phyloP scores from a whole-genome alignment of 1,140 invertebrate species.

The Leptinotarsa lineolata region DNA sequence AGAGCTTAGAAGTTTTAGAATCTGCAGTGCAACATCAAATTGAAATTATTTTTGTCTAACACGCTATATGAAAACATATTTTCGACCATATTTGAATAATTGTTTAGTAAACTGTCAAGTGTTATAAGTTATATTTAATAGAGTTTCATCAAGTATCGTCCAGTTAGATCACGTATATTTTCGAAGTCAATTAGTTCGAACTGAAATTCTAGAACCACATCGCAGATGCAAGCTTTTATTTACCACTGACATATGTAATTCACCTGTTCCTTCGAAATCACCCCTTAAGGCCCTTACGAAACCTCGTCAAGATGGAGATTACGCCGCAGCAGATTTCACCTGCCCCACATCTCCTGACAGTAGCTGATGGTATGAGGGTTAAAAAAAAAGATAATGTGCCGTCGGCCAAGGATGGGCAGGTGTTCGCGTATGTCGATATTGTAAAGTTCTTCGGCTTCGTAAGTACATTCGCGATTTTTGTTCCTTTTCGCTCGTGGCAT shows the following conservation, averaged over 20 bases:
- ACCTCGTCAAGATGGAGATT: neutral
- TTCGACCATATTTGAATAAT: too few species aligned
- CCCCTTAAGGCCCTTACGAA: neutral
- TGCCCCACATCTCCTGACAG: slow-evolving; percentile 36
- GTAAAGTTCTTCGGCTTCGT: neutral
- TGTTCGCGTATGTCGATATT: neutral
- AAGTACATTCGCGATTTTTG: slow-evolving; percentile 8
- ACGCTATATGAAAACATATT: too few species aligned
- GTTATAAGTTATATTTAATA: too few species aligned
- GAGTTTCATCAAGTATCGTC: too few species aligned
- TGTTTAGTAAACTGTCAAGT: too few species aligned
- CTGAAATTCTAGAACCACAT: too few species aligned
- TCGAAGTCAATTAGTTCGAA: too few species aligned
- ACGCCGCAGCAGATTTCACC: slow-evolving; percentile 22
- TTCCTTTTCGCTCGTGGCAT: slow-evolving; percentile 8
- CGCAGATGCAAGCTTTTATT: slow-evolving; percentile 4
- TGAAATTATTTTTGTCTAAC: too few species aligned
- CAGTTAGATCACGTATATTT: too few species aligned
- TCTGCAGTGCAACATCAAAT: too few species aligned
- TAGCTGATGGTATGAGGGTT: slow-evolving; percentile 36
- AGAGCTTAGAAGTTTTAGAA: too few species aligned
- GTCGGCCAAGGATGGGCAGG: neutral
- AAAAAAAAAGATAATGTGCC: slow-evolving; percentile 15
- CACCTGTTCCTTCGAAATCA: slow-evolving; percentile 16
- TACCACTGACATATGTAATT: neutral